Conservation (phyloP, 1,140 invertebrate species). For the Ptiloglossa arizonensis region DNA sequence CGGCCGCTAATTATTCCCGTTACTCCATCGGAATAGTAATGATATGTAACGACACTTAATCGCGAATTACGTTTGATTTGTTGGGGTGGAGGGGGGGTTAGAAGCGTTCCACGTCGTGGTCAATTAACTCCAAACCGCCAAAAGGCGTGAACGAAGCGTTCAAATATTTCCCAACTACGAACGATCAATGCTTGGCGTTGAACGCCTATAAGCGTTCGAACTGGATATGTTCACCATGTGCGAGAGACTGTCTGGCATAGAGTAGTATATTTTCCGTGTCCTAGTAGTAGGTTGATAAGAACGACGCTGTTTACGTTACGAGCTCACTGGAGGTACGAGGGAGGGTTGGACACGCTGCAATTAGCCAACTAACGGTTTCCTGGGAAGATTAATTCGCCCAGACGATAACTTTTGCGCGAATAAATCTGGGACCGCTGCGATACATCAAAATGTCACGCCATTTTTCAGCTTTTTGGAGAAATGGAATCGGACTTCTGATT, state of each 20-base stretch:
- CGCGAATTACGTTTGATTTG: conserved; percentile 23
- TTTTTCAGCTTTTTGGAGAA: neutral
- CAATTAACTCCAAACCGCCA: conserved; percentile 6
- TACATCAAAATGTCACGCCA: conserved; percentile 3
- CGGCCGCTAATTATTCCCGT: conserved; percentile 10
- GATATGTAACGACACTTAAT: conserved; percentile 9
- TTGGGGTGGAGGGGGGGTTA: no score
- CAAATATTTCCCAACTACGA: no score
- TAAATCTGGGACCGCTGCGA: neutral
- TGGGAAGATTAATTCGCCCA: neutral
- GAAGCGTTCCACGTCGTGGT: neutral
- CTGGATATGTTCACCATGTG: no score
- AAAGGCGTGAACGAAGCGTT: no score
- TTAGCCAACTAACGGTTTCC: neutral
- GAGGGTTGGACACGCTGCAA: neutral
- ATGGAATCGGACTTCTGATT: neutral
- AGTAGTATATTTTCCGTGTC: no score
- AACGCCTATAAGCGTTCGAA: no score
- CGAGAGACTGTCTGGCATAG: no score
- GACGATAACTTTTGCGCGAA: neutral
- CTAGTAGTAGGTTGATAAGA: conserved; percentile 11
- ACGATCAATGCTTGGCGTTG: no score
- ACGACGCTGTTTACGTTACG: neutral
- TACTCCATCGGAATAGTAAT: neutral
- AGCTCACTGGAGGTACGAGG: neutral